Base-by-base conservation (phyloP, 2,797 vertebrate species). In the Typhlichthys subterraneus region DNA sequence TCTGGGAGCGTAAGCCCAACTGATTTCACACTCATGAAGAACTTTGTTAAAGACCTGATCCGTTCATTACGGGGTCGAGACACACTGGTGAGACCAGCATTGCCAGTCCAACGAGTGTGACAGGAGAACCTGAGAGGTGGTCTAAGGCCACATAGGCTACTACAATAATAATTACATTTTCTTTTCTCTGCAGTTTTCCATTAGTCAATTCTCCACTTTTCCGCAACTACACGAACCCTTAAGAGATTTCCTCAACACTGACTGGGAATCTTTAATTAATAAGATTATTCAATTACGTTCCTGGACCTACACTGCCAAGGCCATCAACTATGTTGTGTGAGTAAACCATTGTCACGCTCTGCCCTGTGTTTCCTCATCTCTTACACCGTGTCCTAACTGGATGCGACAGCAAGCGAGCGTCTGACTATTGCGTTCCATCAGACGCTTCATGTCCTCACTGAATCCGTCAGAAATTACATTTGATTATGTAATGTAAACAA, bases 121-220 rank as follows among this genome's bases (percentile, higher is more conserved):
- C 33, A 33, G 31, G 31, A 33, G 33, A 33, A 33, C 7, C 33
- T 33, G 33, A 33, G 33, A 33, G 33, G 33, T 33, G 33, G 33
- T 33, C 33, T 19, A 19, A 7, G 33, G 33, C 33, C 33, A 33
- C 7, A 33, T 33, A 5, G 7, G 7, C 19, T 19, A 19, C 19
- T 19, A 33, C 33, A 33, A 33, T 2, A 33, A 33, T 33, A 33
- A 33, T 33, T 5, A 7, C 4, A 33, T 33, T 60, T 1, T 69
- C 4, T 10, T 57, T 13, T 61, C 55, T 67, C 73, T 82, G 53
- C 84, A 92, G 92, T 92, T 92, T 85, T 76, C 91, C 49, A 61
- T 92, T 29, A 64, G 53, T 63, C 79, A 92, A 69, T 93, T 80
- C 51, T 81, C 88, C 2, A 0, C 0, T 0, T 0, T 0, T 0